A percentile compares a stretch with the other conserved stretches of the same genome.
Evolutionary conservation across 2,797 vertebrate genomes (phyloP).

Genomic region (Distichodus sexfasciatus): DNA sequence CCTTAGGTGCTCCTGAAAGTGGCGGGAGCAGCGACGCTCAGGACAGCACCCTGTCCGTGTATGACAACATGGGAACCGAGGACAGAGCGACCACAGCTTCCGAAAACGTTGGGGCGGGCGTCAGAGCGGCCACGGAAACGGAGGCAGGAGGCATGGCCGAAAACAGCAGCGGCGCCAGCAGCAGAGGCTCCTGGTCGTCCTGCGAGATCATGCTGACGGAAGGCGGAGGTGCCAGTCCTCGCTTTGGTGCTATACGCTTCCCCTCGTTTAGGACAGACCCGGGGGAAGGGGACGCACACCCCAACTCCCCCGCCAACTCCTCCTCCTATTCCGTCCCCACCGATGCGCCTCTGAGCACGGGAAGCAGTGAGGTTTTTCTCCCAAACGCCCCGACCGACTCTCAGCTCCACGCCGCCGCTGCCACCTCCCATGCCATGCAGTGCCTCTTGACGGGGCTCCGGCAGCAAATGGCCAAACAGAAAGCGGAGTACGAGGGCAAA

Average conservation of each 20-base stretch:
- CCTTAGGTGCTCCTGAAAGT: too few species aligned
- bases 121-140: slow-evolving; percentile 10
- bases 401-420: too few species aligned
- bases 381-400: too few species aligned
- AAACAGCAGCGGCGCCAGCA: slow-evolving; percentile 49
- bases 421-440: slow-evolving; percentile 47
- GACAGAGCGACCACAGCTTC: too few species aligned
- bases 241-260: slow-evolving; percentile 35
- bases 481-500: slow-evolving; percentile 65
- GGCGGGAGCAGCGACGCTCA: slow-evolving; percentile 63
- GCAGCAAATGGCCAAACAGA: slow-evolving; percentile 72
- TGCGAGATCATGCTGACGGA: slow-evolving; percentile 68
- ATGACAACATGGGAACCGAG: slow-evolving; percentile 68
- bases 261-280: slow-evolving; percentile 40
- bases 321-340: slow-evolving; percentile 64
- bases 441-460: slow-evolving; percentile 60
- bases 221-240: slow-evolving; percentile 30
- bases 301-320: slow-evolving; percentile 64
- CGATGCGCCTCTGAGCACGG: slow-evolving; percentile 68
- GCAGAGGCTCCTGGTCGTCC: slow-evolving; percentile 72
- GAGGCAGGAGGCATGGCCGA: too few species aligned
- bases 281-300: slow-evolving; percentile 41
- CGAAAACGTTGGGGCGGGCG: slow-evolving; percentile 5
- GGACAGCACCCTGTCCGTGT: slow-evolving; percentile 68
- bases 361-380: slow-evolving; percentile 79